A percentile compares a stretch with the other conserved stretches of the same genome.
These are phyloP conservation scores for Eurytoma adleriae DNA, from an alignment of 2,888 invertebrate species.

Conservation along the genomic window DNA sequence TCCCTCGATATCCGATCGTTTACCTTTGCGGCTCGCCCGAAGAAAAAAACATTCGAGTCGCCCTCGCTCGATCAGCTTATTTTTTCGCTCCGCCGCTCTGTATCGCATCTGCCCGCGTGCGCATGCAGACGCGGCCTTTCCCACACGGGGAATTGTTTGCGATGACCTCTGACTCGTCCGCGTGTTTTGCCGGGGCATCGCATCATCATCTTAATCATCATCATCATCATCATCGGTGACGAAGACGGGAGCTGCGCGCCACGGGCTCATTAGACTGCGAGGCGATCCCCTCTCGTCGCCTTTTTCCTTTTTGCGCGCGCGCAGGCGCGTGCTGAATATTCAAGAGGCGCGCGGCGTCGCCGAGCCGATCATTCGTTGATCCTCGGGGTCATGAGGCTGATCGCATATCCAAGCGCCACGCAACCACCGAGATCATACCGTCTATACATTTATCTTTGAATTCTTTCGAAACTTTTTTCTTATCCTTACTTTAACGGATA, in stretches of 20 bases:
- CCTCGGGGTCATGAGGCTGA: conserved; percentile 71
- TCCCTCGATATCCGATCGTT: too few relatives aligned
- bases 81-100: conserved; percentile 15
- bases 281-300: conserved; percentile 11
- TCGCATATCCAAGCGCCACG: conserved; percentile 44
- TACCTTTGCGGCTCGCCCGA: too few relatives aligned
- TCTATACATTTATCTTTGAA: too few relatives aligned
- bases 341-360: not conserved
- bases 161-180: conserved; percentile 72
- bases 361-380: conserved; percentile 66
- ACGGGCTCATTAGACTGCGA: conserved; percentile 57
- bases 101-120: conserved; percentile 20
- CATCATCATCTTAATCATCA: conserved; percentile 71
- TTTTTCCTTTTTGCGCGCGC: not conserved
- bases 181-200: conserved; percentile 57
- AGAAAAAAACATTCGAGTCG: too few relatives aligned
- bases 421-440: too few relatives aligned
- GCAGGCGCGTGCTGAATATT: not conserved
- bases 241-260: conserved; percentile 44
- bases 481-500: too few relatives aligned
- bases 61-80: not conserved
- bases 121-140: conserved; percentile 64
- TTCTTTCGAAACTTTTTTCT: too few relatives aligned
- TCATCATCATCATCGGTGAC: conserved; percentile 58
- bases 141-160: conserved; percentile 74